phyloP scores from a whole-genome alignment of 2,113 vertebrate species.

The Vicugna pacos region DNA sequence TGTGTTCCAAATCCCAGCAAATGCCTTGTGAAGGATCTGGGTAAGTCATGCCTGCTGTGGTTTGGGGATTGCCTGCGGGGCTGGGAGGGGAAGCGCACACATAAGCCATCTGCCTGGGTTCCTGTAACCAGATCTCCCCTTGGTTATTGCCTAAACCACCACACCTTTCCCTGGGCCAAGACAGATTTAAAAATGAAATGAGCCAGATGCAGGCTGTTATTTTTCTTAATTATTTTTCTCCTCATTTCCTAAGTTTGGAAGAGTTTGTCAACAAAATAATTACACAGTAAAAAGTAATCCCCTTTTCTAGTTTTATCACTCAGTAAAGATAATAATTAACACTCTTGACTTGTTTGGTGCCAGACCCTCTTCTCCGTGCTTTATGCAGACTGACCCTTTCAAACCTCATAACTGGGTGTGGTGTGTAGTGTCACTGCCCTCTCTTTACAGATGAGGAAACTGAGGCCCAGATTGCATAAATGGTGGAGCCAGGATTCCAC shows the following conservation, averaged over 20 bases:
- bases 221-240: slow-evolving; percentile 7
- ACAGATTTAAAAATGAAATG: not conserved
- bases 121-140: slow-evolving; percentile 22
- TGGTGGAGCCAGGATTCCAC: not conserved
- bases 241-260: not conserved
- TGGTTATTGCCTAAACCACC: not conserved
- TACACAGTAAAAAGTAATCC: not conserved
- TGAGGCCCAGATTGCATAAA: not conserved
- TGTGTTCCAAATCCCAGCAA: not conserved
- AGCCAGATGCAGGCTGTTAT: not conserved
- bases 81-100: slow-evolving; percentile 39
- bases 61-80: not conserved
- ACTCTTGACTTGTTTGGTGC: not conserved
- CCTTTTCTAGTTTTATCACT: slow-evolving; percentile 12
- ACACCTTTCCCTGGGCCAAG: not conserved
- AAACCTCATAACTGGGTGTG: not conserved
- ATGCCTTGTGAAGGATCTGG: slow-evolving; percentile 7
- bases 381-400: not conserved
- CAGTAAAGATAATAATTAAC: not conserved
- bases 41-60: not conserved
- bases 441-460: not conserved
- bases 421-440: not conserved
- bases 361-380: not conserved
- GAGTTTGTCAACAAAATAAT: not conserved
- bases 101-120: not conserved